Conservation (phyloP, 2,888 invertebrate species). For the Pandemis corylana region DNA sequence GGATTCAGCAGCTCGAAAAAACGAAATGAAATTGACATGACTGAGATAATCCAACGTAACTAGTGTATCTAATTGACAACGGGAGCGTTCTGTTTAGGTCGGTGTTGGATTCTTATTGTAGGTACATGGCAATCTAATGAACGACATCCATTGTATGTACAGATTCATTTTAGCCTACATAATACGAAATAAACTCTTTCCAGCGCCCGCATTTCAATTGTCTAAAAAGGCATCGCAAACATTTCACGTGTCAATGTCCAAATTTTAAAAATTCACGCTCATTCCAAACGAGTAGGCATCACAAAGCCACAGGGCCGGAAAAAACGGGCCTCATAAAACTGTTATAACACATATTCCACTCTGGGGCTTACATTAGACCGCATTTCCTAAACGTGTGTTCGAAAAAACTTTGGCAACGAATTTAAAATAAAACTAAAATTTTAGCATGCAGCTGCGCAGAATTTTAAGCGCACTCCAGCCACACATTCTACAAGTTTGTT, state of each 20-base stretch:
- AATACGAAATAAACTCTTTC: neutral
- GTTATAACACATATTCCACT: constrained; percentile 32
- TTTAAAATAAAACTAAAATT: constrained; percentile 63
- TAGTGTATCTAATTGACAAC: too few relatives aligned
- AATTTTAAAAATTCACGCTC: constrained; percentile 28
- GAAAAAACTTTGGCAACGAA: constrained; percentile 44
- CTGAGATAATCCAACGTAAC: too few relatives aligned
- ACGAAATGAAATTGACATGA: too few relatives aligned
- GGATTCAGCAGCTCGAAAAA: too few relatives aligned
- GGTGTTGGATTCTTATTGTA: too few relatives aligned
- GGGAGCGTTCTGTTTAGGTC: too few relatives aligned
- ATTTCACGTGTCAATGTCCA: constrained; percentile 34
- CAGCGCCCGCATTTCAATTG: neutral
- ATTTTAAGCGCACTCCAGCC: constrained; percentile 64
- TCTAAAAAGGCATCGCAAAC: constrained; percentile 16
- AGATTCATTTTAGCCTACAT: neutral
- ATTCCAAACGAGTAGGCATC: constrained; percentile 12
- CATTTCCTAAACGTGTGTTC: constrained; percentile 51
- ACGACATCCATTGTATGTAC: neutral
- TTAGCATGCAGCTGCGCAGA: constrained; percentile 60
- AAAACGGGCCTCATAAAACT: constrained; percentile 28
- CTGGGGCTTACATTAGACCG: constrained; percentile 54
- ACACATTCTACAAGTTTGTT: constrained; percentile 69
- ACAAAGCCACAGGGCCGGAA: constrained; percentile 35
- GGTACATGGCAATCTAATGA: neutral